Conservation (phyloP, 92 coral and sea anemone genomes). For the Pocillopora grandis region DNA sequence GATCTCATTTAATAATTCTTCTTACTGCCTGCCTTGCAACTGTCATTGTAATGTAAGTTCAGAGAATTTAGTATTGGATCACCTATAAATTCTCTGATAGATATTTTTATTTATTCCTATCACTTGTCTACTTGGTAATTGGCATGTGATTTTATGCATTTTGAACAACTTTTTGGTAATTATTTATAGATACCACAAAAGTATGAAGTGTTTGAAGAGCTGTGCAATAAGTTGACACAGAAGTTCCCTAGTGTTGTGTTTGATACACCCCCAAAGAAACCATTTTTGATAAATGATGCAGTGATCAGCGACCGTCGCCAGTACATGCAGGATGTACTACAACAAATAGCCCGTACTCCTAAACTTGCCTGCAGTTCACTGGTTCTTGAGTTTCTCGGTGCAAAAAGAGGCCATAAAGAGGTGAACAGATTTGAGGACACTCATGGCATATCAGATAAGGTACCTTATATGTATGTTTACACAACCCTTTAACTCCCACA, state of each 20-base stretch:
- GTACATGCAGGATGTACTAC: conserved; percentile 78
- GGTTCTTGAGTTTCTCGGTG: conserved; percentile 87
- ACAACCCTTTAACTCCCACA: no score
- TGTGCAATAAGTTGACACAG: conserved; percentile 74
- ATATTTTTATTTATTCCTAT: no score
- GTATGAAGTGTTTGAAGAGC: conserved; percentile 88
- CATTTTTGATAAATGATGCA: conserved; percentile 71
- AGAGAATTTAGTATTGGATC: no score
- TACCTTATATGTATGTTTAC: neutral
- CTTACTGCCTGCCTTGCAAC: no score
- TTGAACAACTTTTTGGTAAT: no score
- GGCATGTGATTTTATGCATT: no score
- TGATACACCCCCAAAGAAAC: conserved; percentile 79
- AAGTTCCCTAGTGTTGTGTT: conserved; percentile 93
- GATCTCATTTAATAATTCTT: no score
- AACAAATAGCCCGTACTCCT: conserved; percentile 84
- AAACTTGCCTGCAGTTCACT: conserved; percentile 86
- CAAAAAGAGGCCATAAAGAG: conserved; percentile 57
- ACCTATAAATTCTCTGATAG: no score
- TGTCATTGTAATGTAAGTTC: no score
- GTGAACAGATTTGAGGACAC: conserved; percentile 46
- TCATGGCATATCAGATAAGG: neutral
- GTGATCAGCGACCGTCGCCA: conserved; percentile 74
- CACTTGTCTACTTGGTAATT: no score
- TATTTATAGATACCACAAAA: conserved; percentile 80